These are phyloP conservation scores for Chondrosia reniformis DNA, from an alignment of 37 sponge, comb jelly and placozoan species.

Conservation along the genomic window DNA sequence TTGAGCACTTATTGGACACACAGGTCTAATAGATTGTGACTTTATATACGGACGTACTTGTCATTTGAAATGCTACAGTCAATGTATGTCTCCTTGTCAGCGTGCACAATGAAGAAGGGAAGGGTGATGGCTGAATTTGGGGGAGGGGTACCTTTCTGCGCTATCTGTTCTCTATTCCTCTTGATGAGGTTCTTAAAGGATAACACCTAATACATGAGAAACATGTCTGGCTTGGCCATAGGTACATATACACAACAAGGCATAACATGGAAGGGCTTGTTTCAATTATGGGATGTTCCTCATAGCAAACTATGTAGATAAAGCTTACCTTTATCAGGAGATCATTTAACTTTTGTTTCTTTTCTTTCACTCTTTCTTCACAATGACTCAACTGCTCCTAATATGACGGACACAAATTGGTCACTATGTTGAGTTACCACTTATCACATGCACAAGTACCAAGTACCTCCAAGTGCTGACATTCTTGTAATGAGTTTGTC, in stretches of 20 bases:
- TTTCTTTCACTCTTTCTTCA: conserved; percentile 62
- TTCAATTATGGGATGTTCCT: not conserved
- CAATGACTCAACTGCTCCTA: conserved; percentile 65
- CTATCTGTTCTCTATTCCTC: conserved; percentile 75
- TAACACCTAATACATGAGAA: conserved; percentile 71
- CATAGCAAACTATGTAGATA: not conserved
- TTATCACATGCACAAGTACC: not conserved
- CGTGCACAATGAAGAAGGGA: conserved; percentile 84
- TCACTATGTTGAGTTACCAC: not conserved
- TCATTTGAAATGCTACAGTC: conserved; percentile 95
- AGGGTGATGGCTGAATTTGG: conserved; percentile 83
- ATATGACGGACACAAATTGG: not conserved
- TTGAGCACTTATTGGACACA: too few species aligned
- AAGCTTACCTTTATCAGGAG: conserved; percentile 70
- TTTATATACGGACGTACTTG: conserved; percentile 52
- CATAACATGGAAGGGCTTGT: not conserved
- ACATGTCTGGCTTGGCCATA: too few species aligned
- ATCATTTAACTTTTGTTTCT: conserved; percentile 61
- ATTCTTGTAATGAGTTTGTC: conserved; percentile 92
- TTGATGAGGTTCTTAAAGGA: conserved; percentile 82
- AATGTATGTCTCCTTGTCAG: conserved; percentile 83
- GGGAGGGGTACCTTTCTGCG: conserved; percentile 46
- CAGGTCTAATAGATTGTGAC: too few species aligned
- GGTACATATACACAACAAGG: not conserved
- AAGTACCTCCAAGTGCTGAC: conserved; percentile 81